phyloP scores from a whole-genome alignment of 2,113 vertebrate genomes.

The Oncorhynchus tshawytscha region DNA sequence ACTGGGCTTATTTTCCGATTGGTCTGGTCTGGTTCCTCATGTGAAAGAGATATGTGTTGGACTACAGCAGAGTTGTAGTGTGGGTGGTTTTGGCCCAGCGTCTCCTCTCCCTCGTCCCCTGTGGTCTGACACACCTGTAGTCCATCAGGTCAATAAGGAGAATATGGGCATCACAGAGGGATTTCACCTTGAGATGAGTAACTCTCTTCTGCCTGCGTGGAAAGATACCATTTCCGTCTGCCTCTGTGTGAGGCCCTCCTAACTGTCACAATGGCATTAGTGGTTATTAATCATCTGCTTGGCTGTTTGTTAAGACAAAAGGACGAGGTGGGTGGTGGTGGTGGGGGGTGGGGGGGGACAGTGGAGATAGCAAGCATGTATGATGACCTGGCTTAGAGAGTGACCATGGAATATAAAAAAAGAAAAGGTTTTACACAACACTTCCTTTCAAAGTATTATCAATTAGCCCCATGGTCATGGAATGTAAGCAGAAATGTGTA shows the following conservation, averaged over 20 bases:
- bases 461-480: slow-evolving; percentile 33
- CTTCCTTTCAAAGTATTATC: slow-evolving; percentile 55
- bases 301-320: too few relatives aligned
- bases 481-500: slow-evolving; percentile 10
- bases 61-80: not conserved
- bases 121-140: slow-evolving; percentile 39
- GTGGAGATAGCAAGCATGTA: not conserved
- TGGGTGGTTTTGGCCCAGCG: slow-evolving; percentile 35
- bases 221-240: not conserved
- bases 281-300: not conserved
- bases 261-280: not conserved
- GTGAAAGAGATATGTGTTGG: not conserved
- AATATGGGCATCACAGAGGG: not conserved
- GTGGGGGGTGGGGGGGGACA: too few relatives aligned
- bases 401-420: slow-evolving; percentile 16
- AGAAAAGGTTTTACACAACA: slow-evolving; percentile 20
- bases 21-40: not conserved
- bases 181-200: slow-evolving; percentile 44
- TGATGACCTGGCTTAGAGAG: slow-evolving; percentile 16
- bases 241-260: not conserved
- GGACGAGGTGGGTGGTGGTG: not conserved
- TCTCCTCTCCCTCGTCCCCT: slow-evolving; percentile 25
- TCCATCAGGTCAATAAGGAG: too few relatives aligned
- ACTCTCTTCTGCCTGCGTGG: not conserved
- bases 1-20: not conserved